These are phyloP conservation scores for Zophobas atratus DNA, from an alignment of 1,140 invertebrate species.

Conservation along the genomic window DNA sequence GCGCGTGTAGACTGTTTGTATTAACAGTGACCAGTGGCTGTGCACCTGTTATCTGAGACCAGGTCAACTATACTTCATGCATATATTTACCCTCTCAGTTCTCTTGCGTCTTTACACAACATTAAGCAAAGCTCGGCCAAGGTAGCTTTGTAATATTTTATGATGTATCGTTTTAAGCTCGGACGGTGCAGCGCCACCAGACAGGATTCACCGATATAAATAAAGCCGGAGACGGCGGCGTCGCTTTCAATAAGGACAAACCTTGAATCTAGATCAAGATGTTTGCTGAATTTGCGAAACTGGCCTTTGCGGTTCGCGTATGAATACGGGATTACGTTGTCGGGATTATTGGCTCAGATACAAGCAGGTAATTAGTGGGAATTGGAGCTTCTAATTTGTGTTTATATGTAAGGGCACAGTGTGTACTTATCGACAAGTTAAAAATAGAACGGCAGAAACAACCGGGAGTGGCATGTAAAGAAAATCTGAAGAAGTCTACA, in stretches of 20 bases:
- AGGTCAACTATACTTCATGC: conserved; percentile 31
- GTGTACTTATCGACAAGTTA: too few species aligned
- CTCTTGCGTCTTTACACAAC: conserved; percentile 37
- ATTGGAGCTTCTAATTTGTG: too few species aligned
- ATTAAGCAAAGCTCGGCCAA: conserved; percentile 38
- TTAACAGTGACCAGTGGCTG: conserved; percentile 39
- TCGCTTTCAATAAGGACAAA: neutral
- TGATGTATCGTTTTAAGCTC: conserved; percentile 31
- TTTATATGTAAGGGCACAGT: too few species aligned
- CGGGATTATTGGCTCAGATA: neutral
- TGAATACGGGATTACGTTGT: neutral
- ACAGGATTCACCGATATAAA: neutral
- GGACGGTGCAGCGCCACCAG: conserved; percentile 7
- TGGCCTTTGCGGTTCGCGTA: too few species aligned
- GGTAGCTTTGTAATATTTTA: conserved; percentile 40
- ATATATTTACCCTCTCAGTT: conserved; percentile 22
- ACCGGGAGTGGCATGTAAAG: too few species aligned
- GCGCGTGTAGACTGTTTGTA: conserved; percentile 38
- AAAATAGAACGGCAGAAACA: too few species aligned
- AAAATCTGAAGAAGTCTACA: too few species aligned
- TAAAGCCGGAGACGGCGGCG: neutral
- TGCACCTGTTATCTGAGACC: conserved; percentile 38
- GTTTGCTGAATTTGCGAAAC: neutral
- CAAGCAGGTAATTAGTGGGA: too few species aligned
- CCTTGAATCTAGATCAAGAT: neutral